Percentiles rank a stretch among this genome's conserved stretches.
phyloP scores from a whole-genome alignment of 2,113 vertebrate species.

The Anolis carolinensis region DNA sequence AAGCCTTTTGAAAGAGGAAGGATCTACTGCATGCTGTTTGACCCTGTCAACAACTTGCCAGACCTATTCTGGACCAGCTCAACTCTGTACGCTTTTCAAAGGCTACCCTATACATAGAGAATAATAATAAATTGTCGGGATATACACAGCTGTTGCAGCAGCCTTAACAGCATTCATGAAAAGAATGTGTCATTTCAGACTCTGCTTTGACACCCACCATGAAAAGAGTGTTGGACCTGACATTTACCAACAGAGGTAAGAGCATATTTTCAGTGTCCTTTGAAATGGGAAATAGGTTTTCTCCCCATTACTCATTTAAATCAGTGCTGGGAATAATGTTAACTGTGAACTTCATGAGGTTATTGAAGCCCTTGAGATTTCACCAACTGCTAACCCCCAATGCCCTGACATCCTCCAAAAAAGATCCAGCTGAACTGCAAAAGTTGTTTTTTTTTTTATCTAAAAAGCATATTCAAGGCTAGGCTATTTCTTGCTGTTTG shows the following conservation, averaged over 20 bases:
- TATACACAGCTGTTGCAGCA: too few species aligned
- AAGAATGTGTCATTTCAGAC: constrained; percentile 53
- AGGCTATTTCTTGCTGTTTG: too few species aligned
- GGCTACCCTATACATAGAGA: neutral
- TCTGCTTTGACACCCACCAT: constrained; percentile 45
- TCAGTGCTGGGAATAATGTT: too few species aligned
- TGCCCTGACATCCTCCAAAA: too few species aligned
- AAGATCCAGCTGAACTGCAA: too few species aligned
- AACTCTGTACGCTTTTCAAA: neutral
- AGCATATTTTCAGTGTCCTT: neutral
- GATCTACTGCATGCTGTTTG: neutral
- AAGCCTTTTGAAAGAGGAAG: neutral
- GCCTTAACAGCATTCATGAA: constrained; percentile 14
- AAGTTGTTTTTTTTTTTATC: too few species aligned
- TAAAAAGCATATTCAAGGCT: too few species aligned
- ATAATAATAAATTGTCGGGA: neutral
- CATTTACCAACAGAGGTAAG: constrained; percentile 68
- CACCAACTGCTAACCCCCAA: too few species aligned
- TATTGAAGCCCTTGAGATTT: too few species aligned
- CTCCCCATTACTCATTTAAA: too few species aligned
- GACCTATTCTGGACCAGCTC: neutral
- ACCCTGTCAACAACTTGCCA: neutral
- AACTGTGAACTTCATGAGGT: too few species aligned
- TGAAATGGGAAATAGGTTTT: neutral
- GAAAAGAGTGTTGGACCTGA: constrained; percentile 50